Conservation (phyloP, 2,113 vertebrate genomes). For the Pluvianellus socialis region DNA sequence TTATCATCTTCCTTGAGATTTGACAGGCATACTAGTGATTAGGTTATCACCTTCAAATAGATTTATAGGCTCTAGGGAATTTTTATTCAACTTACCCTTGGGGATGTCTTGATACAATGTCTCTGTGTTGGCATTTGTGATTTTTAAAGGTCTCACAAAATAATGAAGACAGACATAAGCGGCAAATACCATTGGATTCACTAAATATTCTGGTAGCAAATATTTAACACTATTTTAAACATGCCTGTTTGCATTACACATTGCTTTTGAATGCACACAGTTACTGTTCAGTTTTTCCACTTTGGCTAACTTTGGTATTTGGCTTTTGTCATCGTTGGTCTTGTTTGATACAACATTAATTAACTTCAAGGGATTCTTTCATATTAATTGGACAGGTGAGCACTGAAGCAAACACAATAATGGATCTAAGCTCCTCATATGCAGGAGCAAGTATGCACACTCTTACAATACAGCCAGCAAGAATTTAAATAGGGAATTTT, state of each 20-base stretch:
- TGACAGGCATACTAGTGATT: constrained; percentile 52
- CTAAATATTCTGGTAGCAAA: not conserved
- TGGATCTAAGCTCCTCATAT: not conserved
- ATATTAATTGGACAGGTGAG: not conserved
- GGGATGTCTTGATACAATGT: constrained; percentile 39
- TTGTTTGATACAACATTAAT: not conserved
- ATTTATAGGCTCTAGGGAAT: constrained; percentile 62
- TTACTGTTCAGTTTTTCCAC: not conserved
- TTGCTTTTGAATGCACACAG: not conserved
- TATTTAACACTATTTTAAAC: not conserved
- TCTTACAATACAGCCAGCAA: not conserved
- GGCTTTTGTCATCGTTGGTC: not conserved
- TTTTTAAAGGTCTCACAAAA: constrained; percentile 51
- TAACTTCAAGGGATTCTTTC: constrained; percentile 8
- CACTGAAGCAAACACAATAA: not conserved
- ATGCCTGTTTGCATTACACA: not conserved
- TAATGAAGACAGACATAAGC: not conserved
- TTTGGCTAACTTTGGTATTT: not conserved
- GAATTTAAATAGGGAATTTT: not conserved
- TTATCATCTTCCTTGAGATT: constrained; percentile 54
- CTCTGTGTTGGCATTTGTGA: constrained; percentile 7
- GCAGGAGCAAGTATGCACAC: not conserved
- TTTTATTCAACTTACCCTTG: constrained; percentile 64
- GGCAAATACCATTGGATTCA: not conserved
- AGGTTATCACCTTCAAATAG: constrained; percentile 62